Evolutionary conservation across 2,797 vertebrate genomes (phyloP).

Genomic region (Cheirogaleus major): DNA sequence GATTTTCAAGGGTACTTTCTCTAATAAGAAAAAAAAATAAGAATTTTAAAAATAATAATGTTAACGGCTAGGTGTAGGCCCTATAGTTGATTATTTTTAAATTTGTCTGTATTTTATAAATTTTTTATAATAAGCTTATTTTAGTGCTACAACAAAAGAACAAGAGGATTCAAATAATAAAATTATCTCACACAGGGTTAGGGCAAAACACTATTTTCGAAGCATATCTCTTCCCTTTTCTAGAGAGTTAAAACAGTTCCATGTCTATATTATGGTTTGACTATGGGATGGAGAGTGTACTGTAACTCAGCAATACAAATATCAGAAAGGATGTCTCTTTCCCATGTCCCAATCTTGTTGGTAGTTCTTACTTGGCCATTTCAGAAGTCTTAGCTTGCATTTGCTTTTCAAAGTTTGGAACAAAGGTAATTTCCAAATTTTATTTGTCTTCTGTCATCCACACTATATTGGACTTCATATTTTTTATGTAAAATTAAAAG

Average conservation of each 20-base stretch:
- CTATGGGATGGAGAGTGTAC: accelerated
- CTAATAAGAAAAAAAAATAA: not conserved
- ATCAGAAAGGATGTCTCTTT: not conserved
- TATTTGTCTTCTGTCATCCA: not conserved
- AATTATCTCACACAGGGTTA: not conserved
- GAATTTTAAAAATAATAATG: not conserved
- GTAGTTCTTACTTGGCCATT: not conserved
- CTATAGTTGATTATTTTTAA: not conserved
- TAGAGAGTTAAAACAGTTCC: not conserved
- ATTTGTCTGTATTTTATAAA: not conserved
- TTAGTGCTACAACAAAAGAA: not conserved
- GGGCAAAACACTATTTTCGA: not conserved
- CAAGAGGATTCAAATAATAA: not conserved
- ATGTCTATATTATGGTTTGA: not conserved
- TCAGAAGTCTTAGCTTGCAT: not conserved
- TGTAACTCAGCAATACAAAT: not conserved
- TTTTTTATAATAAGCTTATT: not conserved
- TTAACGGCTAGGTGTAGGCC: not conserved
- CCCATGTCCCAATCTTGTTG: not conserved
- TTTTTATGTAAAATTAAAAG: not conserved
- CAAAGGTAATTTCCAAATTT: not conserved
- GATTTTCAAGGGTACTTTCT: not conserved
- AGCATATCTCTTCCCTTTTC: not conserved
- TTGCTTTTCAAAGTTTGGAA: not conserved
- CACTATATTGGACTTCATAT: not conserved